Percentiles rank a stretch among this genome's conserved stretches.
Conservation (phyloP, 2,888 invertebrate species). For the Iselma pallidipennis region DNA sequence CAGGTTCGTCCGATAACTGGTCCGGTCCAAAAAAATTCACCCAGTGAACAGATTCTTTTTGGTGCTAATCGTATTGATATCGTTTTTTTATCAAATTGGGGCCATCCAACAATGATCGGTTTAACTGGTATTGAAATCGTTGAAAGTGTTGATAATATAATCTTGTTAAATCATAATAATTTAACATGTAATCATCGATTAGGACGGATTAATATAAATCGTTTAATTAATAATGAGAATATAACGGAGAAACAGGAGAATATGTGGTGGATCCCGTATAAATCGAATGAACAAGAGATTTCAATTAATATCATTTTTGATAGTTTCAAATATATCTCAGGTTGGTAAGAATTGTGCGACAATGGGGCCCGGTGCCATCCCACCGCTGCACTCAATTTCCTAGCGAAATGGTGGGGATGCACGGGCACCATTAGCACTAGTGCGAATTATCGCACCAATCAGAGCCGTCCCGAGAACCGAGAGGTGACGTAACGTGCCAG, state of each 20-base stretch:
- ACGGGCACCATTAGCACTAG: background rate
- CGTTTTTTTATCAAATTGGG: constrained; percentile 68
- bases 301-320: constrained; percentile 44
- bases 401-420: too few relatives aligned
- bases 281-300: constrained; percentile 39
- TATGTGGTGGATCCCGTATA: constrained; percentile 65
- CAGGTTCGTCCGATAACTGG: constrained; percentile 38
- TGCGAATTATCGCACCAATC: background rate
- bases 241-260: constrained; percentile 68
- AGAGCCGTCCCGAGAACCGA: too few relatives aligned
- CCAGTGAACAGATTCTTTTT: constrained; percentile 40
- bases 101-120: constrained; percentile 63
- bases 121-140: constrained; percentile 63
- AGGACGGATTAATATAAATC: constrained; percentile 50
- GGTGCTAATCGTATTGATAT: constrained; percentile 57
- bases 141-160: constrained; percentile 49
- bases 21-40: constrained; percentile 7
- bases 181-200: constrained; percentile 38
- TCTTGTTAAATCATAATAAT: constrained; percentile 42
- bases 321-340: constrained; percentile 46
- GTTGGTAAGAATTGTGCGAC: constrained; percentile 27
- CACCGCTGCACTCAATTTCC: too few relatives aligned
- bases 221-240: constrained; percentile 70
- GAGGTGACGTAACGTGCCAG: too few relatives aligned
- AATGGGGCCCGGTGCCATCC: background rate